Conservation (phyloP, 92 coral and sea anemone species). For the Epizoanthus rinbou region DNA sequence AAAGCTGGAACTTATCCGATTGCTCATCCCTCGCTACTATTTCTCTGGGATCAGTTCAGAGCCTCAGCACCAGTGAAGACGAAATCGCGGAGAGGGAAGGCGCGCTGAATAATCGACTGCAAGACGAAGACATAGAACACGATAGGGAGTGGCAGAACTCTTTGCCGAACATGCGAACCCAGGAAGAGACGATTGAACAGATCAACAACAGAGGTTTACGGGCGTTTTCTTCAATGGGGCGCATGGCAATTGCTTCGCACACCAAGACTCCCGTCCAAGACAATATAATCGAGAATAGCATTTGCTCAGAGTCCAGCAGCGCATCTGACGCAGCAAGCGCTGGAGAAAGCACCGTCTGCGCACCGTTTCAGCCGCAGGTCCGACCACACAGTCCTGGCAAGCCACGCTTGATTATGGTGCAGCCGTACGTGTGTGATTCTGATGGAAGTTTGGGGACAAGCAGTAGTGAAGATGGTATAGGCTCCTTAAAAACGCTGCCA, state of each 20-base stretch:
- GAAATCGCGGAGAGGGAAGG: conserved; percentile 19
- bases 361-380: background rate
- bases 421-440: background rate
- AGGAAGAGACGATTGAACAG: background rate
- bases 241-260: conserved; percentile 10
- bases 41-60: conserved; percentile 51
- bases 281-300: background rate
- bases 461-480: conserved; percentile 12
- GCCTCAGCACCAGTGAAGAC: conserved; percentile 24
- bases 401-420: conserved; percentile 2
- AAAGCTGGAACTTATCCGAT: conserved; percentile 16
- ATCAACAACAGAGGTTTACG: background rate
- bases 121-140: conserved; percentile 18
- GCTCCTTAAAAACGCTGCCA: background rate
- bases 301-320: background rate
- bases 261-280: background rate
- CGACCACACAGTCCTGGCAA: background rate
- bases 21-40: conserved; percentile 57
- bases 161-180: conserved; percentile 17
- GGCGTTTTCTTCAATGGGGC: conserved; percentile 43
- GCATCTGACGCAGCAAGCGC: background rate
- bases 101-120: conserved; percentile 21
- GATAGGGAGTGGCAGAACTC: conserved; percentile 36
- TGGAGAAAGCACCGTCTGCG: background rate
- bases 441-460: background rate